A percentile compares a stretch with the other conserved stretches of the same genome.
These are phyloP conservation scores for Drosophila novamexicana DNA, from an alignment of 1,140 invertebrate genomes.

Conservation along the genomic window DNA sequence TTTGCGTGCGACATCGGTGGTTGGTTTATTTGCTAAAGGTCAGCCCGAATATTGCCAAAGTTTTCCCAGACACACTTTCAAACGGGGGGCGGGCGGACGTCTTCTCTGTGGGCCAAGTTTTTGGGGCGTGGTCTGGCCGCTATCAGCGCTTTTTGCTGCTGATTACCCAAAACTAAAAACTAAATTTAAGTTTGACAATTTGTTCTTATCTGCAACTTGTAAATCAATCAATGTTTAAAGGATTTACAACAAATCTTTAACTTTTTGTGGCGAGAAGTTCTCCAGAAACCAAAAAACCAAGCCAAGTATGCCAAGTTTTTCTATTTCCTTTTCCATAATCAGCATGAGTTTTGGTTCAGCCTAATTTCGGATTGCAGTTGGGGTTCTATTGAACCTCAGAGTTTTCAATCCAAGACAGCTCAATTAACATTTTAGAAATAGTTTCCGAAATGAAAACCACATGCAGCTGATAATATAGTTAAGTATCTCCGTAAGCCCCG, in stretches of 20 bases:
- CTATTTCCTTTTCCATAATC: no score
- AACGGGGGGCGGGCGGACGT: neutral
- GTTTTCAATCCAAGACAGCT: no score
- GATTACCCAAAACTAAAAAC: neutral
- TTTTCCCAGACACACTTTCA: slow-evolving; percentile 8
- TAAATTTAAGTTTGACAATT: neutral
- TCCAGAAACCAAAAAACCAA: no score
- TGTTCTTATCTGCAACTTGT: slow-evolving; percentile 9
- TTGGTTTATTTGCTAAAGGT: slow-evolving; percentile 56
- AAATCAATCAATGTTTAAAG: slow-evolving; percentile 1
- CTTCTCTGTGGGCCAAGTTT: neutral
- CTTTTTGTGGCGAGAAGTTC: no score
- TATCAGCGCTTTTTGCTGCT: neutral
- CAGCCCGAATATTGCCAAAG: slow-evolving; percentile 53
- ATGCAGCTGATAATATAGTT: no score
- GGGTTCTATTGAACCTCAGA: no score
- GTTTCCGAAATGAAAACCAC: no score
- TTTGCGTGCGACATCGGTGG: slow-evolving; percentile 40
- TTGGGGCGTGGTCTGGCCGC: neutral
- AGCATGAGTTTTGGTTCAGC: no score
- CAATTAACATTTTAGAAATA: no score
- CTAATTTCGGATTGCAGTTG: no score
- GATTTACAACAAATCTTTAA: slow-evolving; percentile 9
- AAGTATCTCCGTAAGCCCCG: no score
- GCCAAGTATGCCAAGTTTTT: no score